Evolutionary conservation across 2,888 invertebrate species (phyloP), one percentile per base, ranked within the genome.

Genomic region (Sminthurides aquaticus): DNA sequence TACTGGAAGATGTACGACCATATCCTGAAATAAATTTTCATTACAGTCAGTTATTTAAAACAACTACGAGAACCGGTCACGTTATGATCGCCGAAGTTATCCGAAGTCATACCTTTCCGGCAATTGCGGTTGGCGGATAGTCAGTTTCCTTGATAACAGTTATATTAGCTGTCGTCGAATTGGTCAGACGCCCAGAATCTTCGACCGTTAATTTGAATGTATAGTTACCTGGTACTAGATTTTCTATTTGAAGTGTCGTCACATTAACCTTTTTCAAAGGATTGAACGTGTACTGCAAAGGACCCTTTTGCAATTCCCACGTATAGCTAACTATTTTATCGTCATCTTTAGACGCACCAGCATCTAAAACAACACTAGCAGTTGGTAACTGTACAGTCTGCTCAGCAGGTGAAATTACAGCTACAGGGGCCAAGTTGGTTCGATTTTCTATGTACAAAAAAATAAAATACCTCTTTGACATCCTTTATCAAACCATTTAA

Each of bases 41-140:
- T 34, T 34, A 11, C 8, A n/a, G n/a, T n/a, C n/a, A n/a, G n/a
- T n/a, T n/a, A n/a, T n/a, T n/a, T n/a, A n/a, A n/a, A n/a, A n/a
- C n/a, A n/a, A n/a, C n/a, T n/a, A n/a, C n/a, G n/a, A n/a, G n/a
- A n/a, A n/a, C n/a, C n/a, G n/a, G n/a, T n/a, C n/a, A n/a, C n/a
- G n/a, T n/a, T n/a, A n/a, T n/a, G n/a, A n/a, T n/a, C n/a, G n/a
- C n/a, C n/a, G n/a, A n/a, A n/a, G n/a, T n/a, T n/a, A n/a, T n/a
- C n/a, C n/a, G n/a, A n/a, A n/a, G n/a, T n/a, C 20, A 3, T 55
- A 66, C 66, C 49, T 79, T 85, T 0, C 94, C 91, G 57, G 95
- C 95, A 82, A 94, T 94, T 0, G 95, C 95, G 78, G 91, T 91
- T 0, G 96, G 96, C 0, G 94, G 94, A 80, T 96, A 96, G 78